Base-by-base conservation (phyloP, 1,140 invertebrate genomes). In the Centruroides sculpturatus region DNA sequence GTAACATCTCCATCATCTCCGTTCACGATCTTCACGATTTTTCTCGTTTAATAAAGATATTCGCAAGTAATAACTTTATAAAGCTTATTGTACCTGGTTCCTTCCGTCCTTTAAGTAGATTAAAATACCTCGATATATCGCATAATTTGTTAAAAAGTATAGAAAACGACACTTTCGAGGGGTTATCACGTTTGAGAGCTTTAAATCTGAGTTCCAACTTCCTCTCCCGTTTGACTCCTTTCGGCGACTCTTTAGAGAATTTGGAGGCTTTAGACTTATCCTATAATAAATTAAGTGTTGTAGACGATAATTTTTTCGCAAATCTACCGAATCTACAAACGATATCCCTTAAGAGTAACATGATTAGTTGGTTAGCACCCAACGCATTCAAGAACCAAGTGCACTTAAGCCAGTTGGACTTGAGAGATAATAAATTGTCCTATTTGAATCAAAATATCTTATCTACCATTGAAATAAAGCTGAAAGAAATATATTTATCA, bases 21-120 rank as follows among this genome's bases (percentile, higher is more conserved):
- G 87, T 86, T 52, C 86, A 85, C 68, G 89, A 92, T 67, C 92
- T 94, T 69, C 83, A 87, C 68, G 81, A 85, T 12, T 92, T 92
- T 67, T 84, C 86, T 2, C 80, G 82, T 0, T 74, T 94, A 10
- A 79, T 85, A 66, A 83, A 83, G 66, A 76, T 93, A 23, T 83
- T 82, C 66, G 71, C 93, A 47, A 76, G 79, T 2, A 76, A 82
- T 63, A 92, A 92, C 71, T 77, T 80, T 60, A 86, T 94, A 36
- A 81, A 81, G 5, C 78, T 85, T 62, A 79, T 93, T 54, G 91
- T 89, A 0, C 88, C 89, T 0, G 85, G 87, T 3, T 86, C 88
- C 47, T 93, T 94, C 70, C 79, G 81, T 47, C 82, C 82, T 61
- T 73, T 94, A n/a, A 80, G 81, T 11, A 82, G 83, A 69, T 76